Conservation (phyloP, 2,888 invertebrate species). For the Leptarthrus brevirostris region DNA sequence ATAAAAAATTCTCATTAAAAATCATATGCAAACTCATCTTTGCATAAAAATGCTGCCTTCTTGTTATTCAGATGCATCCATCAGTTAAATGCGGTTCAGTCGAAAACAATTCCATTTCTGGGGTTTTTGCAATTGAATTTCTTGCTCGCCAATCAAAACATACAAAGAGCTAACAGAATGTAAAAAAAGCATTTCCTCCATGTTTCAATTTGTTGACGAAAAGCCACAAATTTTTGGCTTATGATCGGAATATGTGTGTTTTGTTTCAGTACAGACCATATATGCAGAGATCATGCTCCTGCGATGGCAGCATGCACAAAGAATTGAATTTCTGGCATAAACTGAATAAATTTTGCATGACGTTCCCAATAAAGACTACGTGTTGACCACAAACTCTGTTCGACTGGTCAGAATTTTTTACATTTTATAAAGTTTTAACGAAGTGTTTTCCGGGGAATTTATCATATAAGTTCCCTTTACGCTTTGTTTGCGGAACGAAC, state of each 20-base stretch:
- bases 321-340: slow-evolving; percentile 40
- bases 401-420: neutral
- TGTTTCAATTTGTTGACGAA: slow-evolving; percentile 42
- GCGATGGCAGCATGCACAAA: slow-evolving; percentile 16
- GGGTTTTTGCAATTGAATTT: slow-evolving; percentile 30
- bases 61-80: slow-evolving; percentile 46
- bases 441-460: slow-evolving; percentile 38
- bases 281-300: slow-evolving; percentile 28
- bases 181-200: slow-evolving; percentile 10
- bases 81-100: slow-evolving; percentile 21
- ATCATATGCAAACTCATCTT: slow-evolving; percentile 42
- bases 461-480: slow-evolving; percentile 13
- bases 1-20: slow-evolving; percentile 44
- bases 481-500: neutral
- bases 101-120: slow-evolving; percentile 34
- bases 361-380: slow-evolving; percentile 27
- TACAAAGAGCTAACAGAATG: neutral
- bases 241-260: slow-evolving; percentile 33
- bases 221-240: slow-evolving; percentile 46
- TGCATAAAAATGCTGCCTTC: slow-evolving; percentile 34
- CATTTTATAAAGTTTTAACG: slow-evolving; percentile 2
- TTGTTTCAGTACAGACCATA: neutral
- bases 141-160: neutral
- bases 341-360: slow-evolving; percentile 49
- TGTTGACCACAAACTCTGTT: slow-evolving; percentile 9